phyloP scores from a whole-genome alignment of 2,888 invertebrate genomes.

The Entomobrya proxima region DNA sequence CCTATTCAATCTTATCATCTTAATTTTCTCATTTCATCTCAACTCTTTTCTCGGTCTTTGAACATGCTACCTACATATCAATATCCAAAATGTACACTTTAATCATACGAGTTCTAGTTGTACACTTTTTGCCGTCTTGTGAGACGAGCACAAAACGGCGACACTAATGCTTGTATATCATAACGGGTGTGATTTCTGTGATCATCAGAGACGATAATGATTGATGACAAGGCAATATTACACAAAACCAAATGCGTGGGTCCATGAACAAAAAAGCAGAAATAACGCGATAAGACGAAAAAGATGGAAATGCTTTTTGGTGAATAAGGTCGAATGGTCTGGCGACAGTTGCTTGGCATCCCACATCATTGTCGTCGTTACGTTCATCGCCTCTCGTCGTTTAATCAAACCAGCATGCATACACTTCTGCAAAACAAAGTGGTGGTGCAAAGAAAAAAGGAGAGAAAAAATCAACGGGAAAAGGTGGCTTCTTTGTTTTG shows the following conservation, averaged over 20 bases:
- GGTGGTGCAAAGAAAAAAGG: neutral
- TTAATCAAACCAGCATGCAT: neutral
- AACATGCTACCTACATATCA: neutral
- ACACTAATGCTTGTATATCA: neutral
- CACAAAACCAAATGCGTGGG: neutral
- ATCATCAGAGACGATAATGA: neutral
- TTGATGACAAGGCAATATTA: neutral
- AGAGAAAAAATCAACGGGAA: neutral
- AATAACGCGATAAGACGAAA: neutral
- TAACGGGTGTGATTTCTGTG: neutral
- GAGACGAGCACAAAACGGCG: neutral
- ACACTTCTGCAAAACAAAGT: neutral
- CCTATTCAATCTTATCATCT: constrained; percentile 19
- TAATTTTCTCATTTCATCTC: neutral
- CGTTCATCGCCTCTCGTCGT: neutral
- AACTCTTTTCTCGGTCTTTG: neutral
- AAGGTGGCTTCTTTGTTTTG: neutral
- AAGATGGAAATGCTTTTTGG: constrained; percentile 15
- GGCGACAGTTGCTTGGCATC: neutral
- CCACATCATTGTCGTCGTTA: neutral
- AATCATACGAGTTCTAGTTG: too few species aligned
- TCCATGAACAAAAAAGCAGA: neutral
- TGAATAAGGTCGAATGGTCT: neutral
- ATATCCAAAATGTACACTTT: constrained; percentile 27
- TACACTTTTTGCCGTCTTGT: too few species aligned